A percentile compares a stretch with the other conserved stretches of the same genome.
These are phyloP conservation scores for Protomyctophum bolini DNA, from an alignment of 2,113 vertebrate genomes.

Conservation along the genomic window DNA sequence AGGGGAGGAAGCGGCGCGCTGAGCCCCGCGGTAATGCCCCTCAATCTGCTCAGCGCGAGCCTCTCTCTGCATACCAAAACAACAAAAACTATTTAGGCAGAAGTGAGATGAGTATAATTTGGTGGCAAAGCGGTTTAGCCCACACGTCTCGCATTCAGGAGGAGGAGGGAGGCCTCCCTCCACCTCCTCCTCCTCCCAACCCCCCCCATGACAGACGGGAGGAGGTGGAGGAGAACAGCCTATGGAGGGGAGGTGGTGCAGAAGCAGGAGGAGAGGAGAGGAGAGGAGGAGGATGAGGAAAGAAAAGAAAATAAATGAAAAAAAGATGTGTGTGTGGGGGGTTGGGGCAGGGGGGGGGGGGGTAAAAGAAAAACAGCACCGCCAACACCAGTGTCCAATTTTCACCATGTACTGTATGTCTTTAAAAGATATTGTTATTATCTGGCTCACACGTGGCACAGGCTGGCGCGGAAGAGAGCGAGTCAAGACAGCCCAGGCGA, in stretches of 20 bases:
- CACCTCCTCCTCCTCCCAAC: conserved; percentile 6
- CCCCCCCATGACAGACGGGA: conserved; percentile 23
- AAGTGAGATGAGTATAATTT: conserved; percentile 75
- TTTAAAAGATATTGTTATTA: conserved; percentile 61
- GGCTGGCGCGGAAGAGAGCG: conserved; percentile 33
- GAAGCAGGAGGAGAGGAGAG: conserved; percentile 24
- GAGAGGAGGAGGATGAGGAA: conserved; percentile 19
- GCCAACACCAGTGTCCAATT: conserved; percentile 48
- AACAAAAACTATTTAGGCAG: conserved; percentile 70
- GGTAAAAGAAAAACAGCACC: conserved; percentile 23
- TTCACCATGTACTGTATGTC: conserved; percentile 33
- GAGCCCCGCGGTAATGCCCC: conserved; percentile 55
- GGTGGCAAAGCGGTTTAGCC: conserved; percentile 77
- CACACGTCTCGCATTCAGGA: conserved; percentile 67
- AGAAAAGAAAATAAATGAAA: not conserved
- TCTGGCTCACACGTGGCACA: conserved; percentile 45
- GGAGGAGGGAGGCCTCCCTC: conserved; percentile 63
- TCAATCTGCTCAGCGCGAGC: conserved; percentile 56
- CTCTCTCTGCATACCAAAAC: conserved; percentile 64
- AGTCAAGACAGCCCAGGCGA: conserved; percentile 53
- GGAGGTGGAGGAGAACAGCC: conserved; percentile 1
- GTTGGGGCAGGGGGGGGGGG: too few species aligned
- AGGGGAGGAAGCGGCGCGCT: conserved; percentile 39
- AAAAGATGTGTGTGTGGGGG: too few species aligned
- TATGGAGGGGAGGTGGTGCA: too few species aligned